A percentile compares a stretch with the other conserved stretches of the same genome.
Evolutionary conservation across 2,888 invertebrate genomes (phyloP).

Genomic region (Leucozona laternaria): DNA sequence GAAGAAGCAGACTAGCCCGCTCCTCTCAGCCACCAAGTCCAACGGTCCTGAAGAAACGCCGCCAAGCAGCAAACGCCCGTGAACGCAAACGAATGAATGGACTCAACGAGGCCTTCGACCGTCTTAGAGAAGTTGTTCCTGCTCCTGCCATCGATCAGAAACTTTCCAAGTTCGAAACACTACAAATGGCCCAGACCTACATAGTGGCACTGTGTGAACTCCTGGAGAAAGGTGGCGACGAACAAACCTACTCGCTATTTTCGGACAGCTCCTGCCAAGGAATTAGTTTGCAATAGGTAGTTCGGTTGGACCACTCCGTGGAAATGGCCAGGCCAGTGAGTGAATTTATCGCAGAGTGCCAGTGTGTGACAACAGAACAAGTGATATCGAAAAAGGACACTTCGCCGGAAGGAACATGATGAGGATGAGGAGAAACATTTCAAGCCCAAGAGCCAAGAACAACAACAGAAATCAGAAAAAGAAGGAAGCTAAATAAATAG

Average conservation of each 20-base stretch:
- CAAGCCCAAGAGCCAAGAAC: slow-evolving; percentile 30
- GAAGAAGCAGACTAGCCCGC: slow-evolving; percentile 6
- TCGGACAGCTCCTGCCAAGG: slow-evolving; percentile 70
- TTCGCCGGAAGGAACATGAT: slow-evolving; percentile 49
- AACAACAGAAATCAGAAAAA: not conserved
- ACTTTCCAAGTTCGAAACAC: slow-evolving; percentile 90
- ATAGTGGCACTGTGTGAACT: slow-evolving; percentile 89
- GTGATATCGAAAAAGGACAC: slow-evolving; percentile 69
- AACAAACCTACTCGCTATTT: slow-evolving; percentile 76
- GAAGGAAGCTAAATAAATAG: not conserved
- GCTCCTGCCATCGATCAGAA: slow-evolving; percentile 89
- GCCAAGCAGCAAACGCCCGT: slow-evolving; percentile 90
- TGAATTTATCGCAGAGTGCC: slow-evolving; percentile 68
- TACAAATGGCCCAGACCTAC: slow-evolving; percentile 92
- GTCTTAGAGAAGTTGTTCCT: slow-evolving; percentile 89
- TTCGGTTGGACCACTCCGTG: not conserved
- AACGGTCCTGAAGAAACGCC: slow-evolving; percentile 86
- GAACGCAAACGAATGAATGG: slow-evolving; percentile 90
- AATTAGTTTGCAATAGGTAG: slow-evolving; percentile 65
- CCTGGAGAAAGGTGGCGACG: slow-evolving; percentile 83
- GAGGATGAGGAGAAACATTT: slow-evolving; percentile 8
- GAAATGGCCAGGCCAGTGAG: slow-evolving; percentile 11
- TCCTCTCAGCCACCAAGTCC: slow-evolving; percentile 84
- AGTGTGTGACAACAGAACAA: slow-evolving; percentile 74
- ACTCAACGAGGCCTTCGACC: slow-evolving; percentile 90